Base-by-base conservation (phyloP, 2,113 vertebrate species). In the Perca schrenkii region DNA sequence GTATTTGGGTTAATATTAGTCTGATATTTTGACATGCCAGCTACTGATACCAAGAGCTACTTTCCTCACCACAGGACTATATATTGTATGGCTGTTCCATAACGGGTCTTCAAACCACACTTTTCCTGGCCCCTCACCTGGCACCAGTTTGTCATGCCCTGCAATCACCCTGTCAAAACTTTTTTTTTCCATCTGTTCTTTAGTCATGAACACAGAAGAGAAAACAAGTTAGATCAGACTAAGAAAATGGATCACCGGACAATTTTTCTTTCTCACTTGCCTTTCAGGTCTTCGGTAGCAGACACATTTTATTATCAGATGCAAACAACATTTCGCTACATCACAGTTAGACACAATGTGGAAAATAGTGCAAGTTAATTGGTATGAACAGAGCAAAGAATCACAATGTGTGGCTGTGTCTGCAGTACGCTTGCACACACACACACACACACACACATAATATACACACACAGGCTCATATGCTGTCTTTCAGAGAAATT, bases 401-500 rank as follows among this genome's bases (percentile, higher is more conserved):
- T 40, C 21, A 8, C 16, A 31, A 50, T 63, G 53, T 40, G 61
- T 43, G n/a, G 17, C 16, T 62, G 13, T 52, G 4, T 34, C 17
- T 69, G 19, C 8, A 46, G 15, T 16, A 7, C 17, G 47, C 63
- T 31, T 11, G 46, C 31, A 50, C 58, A 31, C 64, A 47, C 25
- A 47, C 19, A 82, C 17, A 31, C 15, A 52, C 47, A 54, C 28
- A 80, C 46, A 43, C 61, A 36, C 63, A 81, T 8, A n/a, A 49
- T 3, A 49, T 1, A 50, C 49, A 50, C 49, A 49, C 50, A n/a
- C 6, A 79, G 36, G 49, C 31, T 64, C 31, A 31, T 49, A 73
- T 61, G 43, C 21, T 34, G 56, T 54, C 66, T 71, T 31, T 75
- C 28, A 77, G 53, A 77, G 62, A 77, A 74, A 85, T 71, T 52